Percentiles rank a stretch among this genome's conserved stretches.
Conservation (phyloP, 2,113 vertebrate genomes). For the Paradisaea rubra region DNA sequence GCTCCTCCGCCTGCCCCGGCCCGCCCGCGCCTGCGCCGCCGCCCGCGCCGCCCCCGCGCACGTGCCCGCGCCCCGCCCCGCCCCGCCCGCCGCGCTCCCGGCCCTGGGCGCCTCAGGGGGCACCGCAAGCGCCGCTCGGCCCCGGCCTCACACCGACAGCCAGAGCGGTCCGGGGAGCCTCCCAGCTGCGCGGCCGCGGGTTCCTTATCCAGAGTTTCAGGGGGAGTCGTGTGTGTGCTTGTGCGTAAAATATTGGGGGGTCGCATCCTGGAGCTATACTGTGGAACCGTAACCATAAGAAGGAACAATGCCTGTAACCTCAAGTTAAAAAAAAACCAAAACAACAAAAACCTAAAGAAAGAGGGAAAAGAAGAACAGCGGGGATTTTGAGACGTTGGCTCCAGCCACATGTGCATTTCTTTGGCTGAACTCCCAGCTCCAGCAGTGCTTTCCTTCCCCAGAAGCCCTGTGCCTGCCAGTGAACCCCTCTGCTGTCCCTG, state of each 20-base stretch:
- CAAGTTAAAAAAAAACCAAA: not conserved
- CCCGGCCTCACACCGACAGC: not conserved
- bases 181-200: not conserved
- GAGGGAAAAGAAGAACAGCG: not conserved
- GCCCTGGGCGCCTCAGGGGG: not conserved
- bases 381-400: not conserved
- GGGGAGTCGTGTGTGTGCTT: not conserved
- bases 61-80: too few relatives aligned
- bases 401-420: fast-evolving
- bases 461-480: not conserved
- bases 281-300: not conserved
- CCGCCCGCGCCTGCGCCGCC: too few relatives aligned
- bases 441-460: not conserved
- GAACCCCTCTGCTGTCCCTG: not conserved
- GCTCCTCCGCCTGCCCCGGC: too few relatives aligned
- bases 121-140: fast-evolving
- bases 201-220: not conserved
- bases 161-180: fast-evolving
- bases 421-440: not conserved
- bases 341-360: not conserved
- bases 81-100: too few relatives aligned
- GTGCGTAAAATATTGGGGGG: not conserved
- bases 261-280: not conserved
- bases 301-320: not conserved
- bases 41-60: too few relatives aligned